A percentile compares a stretch with the other conserved stretches of the same genome.
phyloP scores from a whole-genome alignment of 2,797 vertebrate genomes.

The Potorous gilbertii region DNA sequence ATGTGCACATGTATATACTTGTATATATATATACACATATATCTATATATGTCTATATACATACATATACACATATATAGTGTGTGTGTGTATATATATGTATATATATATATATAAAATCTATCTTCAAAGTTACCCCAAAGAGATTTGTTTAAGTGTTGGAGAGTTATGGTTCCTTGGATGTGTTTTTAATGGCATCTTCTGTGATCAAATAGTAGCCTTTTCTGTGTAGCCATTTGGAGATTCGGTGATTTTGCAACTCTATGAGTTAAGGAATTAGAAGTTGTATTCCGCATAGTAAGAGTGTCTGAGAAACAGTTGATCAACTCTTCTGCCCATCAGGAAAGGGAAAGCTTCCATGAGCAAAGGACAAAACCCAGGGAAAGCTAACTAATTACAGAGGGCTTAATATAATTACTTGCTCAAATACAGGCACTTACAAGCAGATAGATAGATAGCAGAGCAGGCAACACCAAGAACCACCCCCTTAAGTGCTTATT shows the following conservation, averaged over 20 bases:
- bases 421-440: neutral
- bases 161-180: constrained; percentile 20
- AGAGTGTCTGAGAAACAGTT: neutral
- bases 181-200: constrained; percentile 34
- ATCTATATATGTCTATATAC: neutral
- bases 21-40: too few relatives aligned
- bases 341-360: neutral
- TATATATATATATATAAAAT: neutral
- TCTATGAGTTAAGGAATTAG: neutral
- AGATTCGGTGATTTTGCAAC: neutral
- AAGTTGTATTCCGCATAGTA: neutral
- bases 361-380: neutral
- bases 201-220: neutral
- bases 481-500: neutral
- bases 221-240: neutral
- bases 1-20: neutral
- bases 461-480: neutral
- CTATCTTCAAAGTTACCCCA: neutral
- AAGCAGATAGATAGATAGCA: constrained; percentile 19
- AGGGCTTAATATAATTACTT: constrained; percentile 1
- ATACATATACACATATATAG: neutral
- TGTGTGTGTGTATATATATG: too few relatives aligned
- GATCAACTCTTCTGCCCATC: neutral
- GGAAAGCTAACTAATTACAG: constrained; percentile 8
- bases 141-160: constrained; percentile 8